Evolutionary conservation across 2,797 vertebrate species (phyloP), one percentile per base, ranked within the genome.

Genomic region (Hozukius guyotensis): DNA sequence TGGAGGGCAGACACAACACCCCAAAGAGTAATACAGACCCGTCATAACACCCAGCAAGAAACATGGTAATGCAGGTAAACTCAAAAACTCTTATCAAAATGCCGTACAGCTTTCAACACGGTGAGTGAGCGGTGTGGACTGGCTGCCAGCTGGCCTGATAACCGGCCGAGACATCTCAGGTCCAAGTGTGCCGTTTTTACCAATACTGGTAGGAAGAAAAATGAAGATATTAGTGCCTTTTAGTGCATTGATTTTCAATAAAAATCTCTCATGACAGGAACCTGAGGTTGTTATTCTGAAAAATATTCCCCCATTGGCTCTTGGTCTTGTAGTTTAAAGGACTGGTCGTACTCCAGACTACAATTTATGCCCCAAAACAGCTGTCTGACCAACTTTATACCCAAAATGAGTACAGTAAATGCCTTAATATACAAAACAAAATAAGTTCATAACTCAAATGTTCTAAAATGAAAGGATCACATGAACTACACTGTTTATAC

Each of bases 41-140:
- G 79, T 92, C 94, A 90, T 91, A 92, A 95, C 89, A 92, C 82
- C 89, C 88, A 87, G 93, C 92, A 79, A 93, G 93, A 92, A 88
- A 87, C 92, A 93, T 88, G 91, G 81, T 79, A 86, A 90, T 87
- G 92, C 94, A 91, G 94, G 94, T 92, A 89, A 90, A 93, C 89
- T 88, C 87, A 78, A 82, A 82, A 87, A 90, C 86, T 88, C 92
- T 94, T 94, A 94, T 95, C 93, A 72, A 86, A 77, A 87, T 83
- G 84, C 86, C 91, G 88, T 84, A 79, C 82, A 85, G 71, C 90
- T 92, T 92, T 95, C 91, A 92, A 22, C 57, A 5, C 18, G 6
- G 55, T 74, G 90, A 93, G 85, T 84, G 89, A 90, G 84, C 20
- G 32, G 57, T 6, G 72, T 75, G 80, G 87, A 84, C 70, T 7